Evolutionary conservation across 2,797 vertebrate genomes (phyloP), one percentile per base, ranked within the genome.

Genomic region (Danionella dracula): DNA sequence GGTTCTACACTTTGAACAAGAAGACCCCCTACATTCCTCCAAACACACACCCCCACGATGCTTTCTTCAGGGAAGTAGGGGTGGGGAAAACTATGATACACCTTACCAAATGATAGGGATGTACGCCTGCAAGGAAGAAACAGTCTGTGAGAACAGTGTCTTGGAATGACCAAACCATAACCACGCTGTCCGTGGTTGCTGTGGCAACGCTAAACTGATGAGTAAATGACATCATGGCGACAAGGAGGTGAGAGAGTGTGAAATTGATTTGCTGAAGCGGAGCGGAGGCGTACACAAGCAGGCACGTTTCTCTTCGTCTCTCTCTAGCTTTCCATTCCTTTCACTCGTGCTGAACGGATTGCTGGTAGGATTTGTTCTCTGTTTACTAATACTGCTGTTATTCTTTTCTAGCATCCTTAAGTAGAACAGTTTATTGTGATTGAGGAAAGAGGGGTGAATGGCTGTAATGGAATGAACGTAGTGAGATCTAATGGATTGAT

Each of bases 171-270:
- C 42, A 42, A 56, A 75, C 46, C 37, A 75, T 74, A 84, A 88
- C 88, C 86, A 85, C 89, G 91, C 86, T 76, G 34, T 1, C 86
- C 82, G 6, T 78, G 76, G 93, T 97, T 95, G 84, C 93, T 86
- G 94, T 94, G 90, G 91, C 83, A 87, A 96, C 88, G 75, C 85
- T 82, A 91, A 93, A 89, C 87, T 88, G 81, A 88, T 95, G 94
- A 96, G 94, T 93, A 92, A 93, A 88, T 91, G 89, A 91, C 92
- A 92, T 92, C 89, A 87, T 86, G 84, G 85, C 83, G 84, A 83
- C 82, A 82, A 82, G 86, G 91, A 92, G 89, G 91, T 89, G 91
- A 90, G 86, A 80, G 89, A 93, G 92, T 95, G 93, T 95, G 92
- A 97, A 94, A 96, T 93, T 92, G 92, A 92, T 95, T 95, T 89